These are phyloP conservation scores for Porites divaricata DNA, from an alignment of 92 coral and sea anemone species.

Conservation along the genomic window DNA sequence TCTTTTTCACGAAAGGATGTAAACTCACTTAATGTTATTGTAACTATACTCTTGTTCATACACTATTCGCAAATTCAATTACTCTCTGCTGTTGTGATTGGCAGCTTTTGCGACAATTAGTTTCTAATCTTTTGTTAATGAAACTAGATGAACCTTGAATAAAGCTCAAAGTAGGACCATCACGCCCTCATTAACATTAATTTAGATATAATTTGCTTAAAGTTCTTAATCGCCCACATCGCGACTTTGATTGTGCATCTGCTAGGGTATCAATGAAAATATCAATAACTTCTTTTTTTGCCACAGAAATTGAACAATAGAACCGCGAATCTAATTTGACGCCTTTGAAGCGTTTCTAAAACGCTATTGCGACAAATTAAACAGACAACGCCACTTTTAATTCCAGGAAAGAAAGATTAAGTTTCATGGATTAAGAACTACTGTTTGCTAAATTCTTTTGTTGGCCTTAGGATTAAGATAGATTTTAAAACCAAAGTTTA, in stretches of 20 bases:
- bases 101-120: slow-evolving; percentile 81
- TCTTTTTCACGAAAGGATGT: slow-evolving; percentile 18
- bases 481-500: slow-evolving; percentile 17
- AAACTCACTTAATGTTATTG: slow-evolving; percentile 42
- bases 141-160: slow-evolving; percentile 89
- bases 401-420: slow-evolving; percentile 27
- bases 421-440: slow-evolving; percentile 37
- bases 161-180: slow-evolving; percentile 77
- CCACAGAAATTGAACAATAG: slow-evolving; percentile 55
- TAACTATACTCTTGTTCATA: slow-evolving; percentile 79
- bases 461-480: slow-evolving; percentile 28
- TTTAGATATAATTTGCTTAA: slow-evolving; percentile 93
- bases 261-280: slow-evolving; percentile 66
- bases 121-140: slow-evolving; percentile 96
- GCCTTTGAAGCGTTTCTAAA: slow-evolving; percentile 20
- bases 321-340: slow-evolving; percentile 69
- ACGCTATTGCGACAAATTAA: slow-evolving; percentile 50
- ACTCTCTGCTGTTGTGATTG: slow-evolving; percentile 75
- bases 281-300: slow-evolving; percentile 62
- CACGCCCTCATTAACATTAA: slow-evolving; percentile 94
- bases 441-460: slow-evolving; percentile 27
- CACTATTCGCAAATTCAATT: slow-evolving; percentile 87
- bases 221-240: slow-evolving; percentile 87
- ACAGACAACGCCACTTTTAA: slow-evolving; percentile 38
- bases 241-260: slow-evolving; percentile 70